Percentiles rank a stretch among this genome's conserved stretches.
phyloP scores from a whole-genome alignment of 92 coral and sea anemone species.

The Desmophyllum pertusum region DNA sequence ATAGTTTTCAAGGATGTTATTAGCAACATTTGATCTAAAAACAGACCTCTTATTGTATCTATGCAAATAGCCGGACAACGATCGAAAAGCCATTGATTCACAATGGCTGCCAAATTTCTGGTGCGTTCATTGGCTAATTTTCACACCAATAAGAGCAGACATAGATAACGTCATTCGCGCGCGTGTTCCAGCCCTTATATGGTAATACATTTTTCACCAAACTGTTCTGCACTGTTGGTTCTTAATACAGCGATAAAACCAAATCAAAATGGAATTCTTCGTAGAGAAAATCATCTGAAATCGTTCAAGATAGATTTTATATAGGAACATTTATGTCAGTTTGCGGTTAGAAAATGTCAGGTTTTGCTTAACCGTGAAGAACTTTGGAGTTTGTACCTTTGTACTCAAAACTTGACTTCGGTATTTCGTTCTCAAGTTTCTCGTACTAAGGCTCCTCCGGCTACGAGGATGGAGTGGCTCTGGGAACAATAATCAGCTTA shows the following conservation, averaged over 20 bases:
- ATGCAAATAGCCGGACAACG: neutral
- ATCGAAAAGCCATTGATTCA: too few species aligned
- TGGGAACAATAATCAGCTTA: neutral
- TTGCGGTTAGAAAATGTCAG: neutral
- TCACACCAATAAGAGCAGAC: too few species aligned
- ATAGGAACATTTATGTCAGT: neutral
- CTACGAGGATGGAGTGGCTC: neutral
- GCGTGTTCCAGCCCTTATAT: too few species aligned
- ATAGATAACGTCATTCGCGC: too few species aligned
- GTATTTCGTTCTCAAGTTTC: neutral
- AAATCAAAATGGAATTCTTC: neutral
- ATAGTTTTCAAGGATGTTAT: neutral
- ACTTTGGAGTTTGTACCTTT: neutral
- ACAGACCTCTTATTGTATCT: neutral
- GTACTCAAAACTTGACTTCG: neutral
- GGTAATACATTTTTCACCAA: too few species aligned
- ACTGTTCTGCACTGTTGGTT: too few species aligned
- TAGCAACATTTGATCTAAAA: neutral
- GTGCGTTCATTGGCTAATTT: too few species aligned
- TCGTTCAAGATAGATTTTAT: neutral
- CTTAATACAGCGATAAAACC: too few species aligned
- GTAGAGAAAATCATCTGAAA: neutral
- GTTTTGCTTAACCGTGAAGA: neutral
- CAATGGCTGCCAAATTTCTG: too few species aligned
- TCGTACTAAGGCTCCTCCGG: neutral